Conservation (phyloP, 37 sponge, comb jelly and placozoan genomes). For the Cladorhizidae sp. region DNA sequence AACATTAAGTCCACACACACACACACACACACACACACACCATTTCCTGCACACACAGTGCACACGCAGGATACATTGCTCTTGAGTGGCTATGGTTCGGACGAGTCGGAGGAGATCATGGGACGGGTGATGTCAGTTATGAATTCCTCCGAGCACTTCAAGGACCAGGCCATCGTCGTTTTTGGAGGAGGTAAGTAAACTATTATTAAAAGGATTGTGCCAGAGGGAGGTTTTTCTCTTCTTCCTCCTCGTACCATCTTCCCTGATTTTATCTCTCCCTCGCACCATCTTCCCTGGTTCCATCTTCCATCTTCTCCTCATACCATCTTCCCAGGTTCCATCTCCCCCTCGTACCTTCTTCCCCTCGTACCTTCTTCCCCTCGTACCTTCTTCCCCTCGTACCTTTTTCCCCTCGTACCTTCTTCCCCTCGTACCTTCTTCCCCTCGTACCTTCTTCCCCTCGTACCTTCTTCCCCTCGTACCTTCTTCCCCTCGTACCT, state of each 20-base stretch:
- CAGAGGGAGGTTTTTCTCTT: neutral
- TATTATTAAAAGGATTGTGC: no score
- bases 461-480: no score
- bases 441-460: no score
- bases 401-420: no score
- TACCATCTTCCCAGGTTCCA: neutral
- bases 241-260: neutral
- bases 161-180: constrained; percentile 21
- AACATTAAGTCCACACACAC: neutral
- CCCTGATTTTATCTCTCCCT: neutral
- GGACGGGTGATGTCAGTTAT: constrained; percentile 48
- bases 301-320: neutral
- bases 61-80: constrained; percentile 47
- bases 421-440: no score
- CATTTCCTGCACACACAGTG: no score
- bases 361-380: no score
- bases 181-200: constrained; percentile 23
- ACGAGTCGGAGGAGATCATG: constrained; percentile 70
- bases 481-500: no score
- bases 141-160: constrained; percentile 59
- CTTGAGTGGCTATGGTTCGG: constrained; percentile 33
- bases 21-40: no score
- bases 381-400: no score
- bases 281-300: neutral
- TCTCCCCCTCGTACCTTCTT: neutral